Percentiles rank a stretch among this genome's conserved stretches.
These are phyloP conservation scores for Coreoperca whiteheadi DNA, from an alignment of 2,113 vertebrate genomes.

Conservation along the genomic window DNA sequence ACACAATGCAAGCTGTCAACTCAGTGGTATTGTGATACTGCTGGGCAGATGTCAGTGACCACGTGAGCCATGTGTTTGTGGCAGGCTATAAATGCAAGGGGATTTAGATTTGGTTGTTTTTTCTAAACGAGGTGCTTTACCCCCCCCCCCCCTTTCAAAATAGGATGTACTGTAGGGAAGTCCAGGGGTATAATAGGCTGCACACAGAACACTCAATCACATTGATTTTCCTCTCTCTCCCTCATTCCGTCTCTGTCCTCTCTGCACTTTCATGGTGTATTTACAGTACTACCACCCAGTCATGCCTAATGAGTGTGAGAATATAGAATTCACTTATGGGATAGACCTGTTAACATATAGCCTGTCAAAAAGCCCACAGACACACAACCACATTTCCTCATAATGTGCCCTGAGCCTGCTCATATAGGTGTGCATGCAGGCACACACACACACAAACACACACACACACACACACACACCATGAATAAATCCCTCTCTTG, in stretches of 20 bases:
- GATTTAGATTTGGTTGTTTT: constrained; percentile 32
- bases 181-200: constrained; percentile 37
- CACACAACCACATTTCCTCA: not conserved
- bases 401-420: not conserved
- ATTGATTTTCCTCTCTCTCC: constrained; percentile 38
- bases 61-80: constrained; percentile 66
- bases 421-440: not conserved
- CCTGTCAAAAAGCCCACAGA: constrained; percentile 6
- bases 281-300: constrained; percentile 40
- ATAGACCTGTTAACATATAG: constrained; percentile 35
- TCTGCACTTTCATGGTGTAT: constrained; percentile 17
- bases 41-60: constrained; percentile 63
- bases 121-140: constrained; percentile 42
- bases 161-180: constrained; percentile 29
- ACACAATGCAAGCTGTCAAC: constrained; percentile 72
- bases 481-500: constrained; percentile 34
- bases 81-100: constrained; percentile 16
- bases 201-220: constrained; percentile 40
- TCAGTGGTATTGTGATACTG: constrained; percentile 46
- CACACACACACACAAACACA: constrained; percentile 12
- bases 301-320: constrained; percentile 45
- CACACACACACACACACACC: not conserved
- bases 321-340: constrained; percentile 33
- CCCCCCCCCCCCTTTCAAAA: not conserved
- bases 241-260: constrained; percentile 7